These are phyloP conservation scores for Gallinago paraguaiae DNA, from an alignment of 2,113 vertebrate genomes.

Conservation along the genomic window DNA sequence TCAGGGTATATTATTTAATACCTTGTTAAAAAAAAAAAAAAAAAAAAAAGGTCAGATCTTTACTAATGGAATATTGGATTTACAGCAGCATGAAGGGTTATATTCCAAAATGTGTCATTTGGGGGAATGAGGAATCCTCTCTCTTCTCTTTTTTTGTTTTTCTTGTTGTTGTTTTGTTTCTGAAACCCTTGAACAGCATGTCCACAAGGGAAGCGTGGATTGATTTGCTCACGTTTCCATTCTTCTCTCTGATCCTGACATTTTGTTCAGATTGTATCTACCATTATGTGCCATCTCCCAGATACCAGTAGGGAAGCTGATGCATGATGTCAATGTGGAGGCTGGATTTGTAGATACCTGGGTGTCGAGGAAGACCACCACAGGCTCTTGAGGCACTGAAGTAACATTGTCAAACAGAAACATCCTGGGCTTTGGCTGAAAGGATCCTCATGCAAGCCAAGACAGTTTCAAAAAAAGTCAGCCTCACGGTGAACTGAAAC, in stretches of 20 bases:
- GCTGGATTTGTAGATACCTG: background rate
- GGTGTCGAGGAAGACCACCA: background rate
- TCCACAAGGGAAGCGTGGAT: background rate
- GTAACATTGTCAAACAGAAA: background rate
- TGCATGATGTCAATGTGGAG: background rate
- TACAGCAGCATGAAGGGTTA: background rate
- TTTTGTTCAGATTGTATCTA: background rate
- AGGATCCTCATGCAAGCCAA: background rate
- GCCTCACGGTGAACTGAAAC: background rate
- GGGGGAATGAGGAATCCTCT: background rate
- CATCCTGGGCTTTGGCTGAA: background rate
- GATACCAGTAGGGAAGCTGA: background rate
- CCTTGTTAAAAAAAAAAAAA: background rate
- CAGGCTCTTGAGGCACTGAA: background rate
- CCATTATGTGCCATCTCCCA: background rate
- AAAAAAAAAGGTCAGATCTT: background rate
- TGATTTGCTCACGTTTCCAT: background rate
- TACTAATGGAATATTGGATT: too few relatives aligned
- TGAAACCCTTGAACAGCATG: background rate
- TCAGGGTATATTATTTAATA: background rate
- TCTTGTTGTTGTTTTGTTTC: background rate
- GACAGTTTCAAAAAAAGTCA: background rate
- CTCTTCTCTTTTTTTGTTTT: background rate
- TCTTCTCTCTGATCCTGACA: background rate
- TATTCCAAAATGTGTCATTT: background rate